Percentiles rank a stretch among this genome's conserved stretches.
phyloP scores from a whole-genome alignment of 2,888 invertebrate species.

The Drosophila merina region DNA sequence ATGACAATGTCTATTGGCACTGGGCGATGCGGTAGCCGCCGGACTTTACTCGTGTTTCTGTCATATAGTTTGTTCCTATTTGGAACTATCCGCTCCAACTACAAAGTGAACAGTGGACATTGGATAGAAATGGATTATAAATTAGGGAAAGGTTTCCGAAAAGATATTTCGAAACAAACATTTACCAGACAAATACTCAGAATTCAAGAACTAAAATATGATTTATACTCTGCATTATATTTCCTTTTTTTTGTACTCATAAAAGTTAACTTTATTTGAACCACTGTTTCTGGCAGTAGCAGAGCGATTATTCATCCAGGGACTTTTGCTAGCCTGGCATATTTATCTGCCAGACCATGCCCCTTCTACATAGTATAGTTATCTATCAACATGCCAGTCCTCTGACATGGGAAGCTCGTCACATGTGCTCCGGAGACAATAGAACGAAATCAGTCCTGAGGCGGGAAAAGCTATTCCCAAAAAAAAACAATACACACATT shows the following conservation, averaged over 20 bases:
- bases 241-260: background rate
- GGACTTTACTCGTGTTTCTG: conserved; percentile 36
- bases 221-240: background rate
- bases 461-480: conserved; percentile 4
- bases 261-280: background rate
- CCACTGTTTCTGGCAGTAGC: conserved; percentile 22
- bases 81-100: conserved; percentile 32
- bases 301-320: conserved; percentile 43
- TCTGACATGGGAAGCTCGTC: conserved; percentile 68
- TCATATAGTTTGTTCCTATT: conserved; percentile 31
- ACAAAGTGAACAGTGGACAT: conserved; percentile 22
- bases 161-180: background rate
- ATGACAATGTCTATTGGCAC: conserved; percentile 24
- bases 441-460: conserved; percentile 5
- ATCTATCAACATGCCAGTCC: conserved; percentile 51
- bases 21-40: conserved; percentile 42
- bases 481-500: background rate
- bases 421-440: conserved; percentile 48
- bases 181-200: background rate
- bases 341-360: conserved; percentile 54
- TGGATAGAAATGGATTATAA: background rate
- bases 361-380: conserved; percentile 28
- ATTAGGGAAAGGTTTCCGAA: background rate
- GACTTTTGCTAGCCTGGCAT: conserved; percentile 47
- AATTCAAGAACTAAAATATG: background rate